A percentile compares a stretch with the other conserved stretches of the same genome.
phyloP scores from a whole-genome alignment of 1,140 invertebrate genomes.

The Maconellicoccus hirsutus region DNA sequence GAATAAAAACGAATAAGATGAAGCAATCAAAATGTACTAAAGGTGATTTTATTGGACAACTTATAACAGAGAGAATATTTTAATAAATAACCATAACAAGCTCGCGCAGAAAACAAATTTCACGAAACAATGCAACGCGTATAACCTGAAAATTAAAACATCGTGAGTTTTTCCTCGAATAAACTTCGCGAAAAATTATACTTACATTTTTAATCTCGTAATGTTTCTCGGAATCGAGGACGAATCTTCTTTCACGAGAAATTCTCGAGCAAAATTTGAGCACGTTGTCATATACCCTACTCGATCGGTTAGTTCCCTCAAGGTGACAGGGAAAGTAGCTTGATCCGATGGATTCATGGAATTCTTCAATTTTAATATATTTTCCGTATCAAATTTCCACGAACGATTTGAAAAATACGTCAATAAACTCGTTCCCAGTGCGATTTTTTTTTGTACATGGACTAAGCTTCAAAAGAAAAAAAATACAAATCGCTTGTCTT shows the following conservation, averaged over 20 bases:
- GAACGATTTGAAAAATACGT: constrained; percentile 86
- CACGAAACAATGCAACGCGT: background rate
- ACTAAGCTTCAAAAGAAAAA: constrained; percentile 63
- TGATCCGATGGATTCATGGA: constrained; percentile 52
- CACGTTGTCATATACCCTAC: constrained; percentile 32
- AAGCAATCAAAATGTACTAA: too few relatives aligned
- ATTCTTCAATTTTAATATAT: constrained; percentile 48
- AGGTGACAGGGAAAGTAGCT: constrained; percentile 55
- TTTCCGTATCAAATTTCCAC: constrained; percentile 72
- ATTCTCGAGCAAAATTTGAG: constrained; percentile 59
- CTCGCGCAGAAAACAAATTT: background rate
- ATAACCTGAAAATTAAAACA: background rate
- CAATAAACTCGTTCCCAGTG: constrained; percentile 57
- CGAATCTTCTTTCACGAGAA: constrained; percentile 52
- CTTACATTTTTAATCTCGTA: constrained; percentile 31
- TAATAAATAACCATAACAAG: background rate
- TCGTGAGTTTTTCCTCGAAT: too few relatives aligned
- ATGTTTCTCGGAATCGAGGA: constrained; percentile 28
- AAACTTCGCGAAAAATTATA: background rate
- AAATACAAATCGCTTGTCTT: too few relatives aligned
- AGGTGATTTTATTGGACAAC: too few relatives aligned
- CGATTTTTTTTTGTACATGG: constrained; percentile 56
- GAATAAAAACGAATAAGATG: too few relatives aligned
- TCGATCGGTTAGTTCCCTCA: constrained; percentile 36
- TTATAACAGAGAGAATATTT: too few relatives aligned